A percentile compares a stretch with the other conserved stretches of the same genome.
Evolutionary conservation across 2,113 vertebrate genomes (phyloP).

Genomic region (Zeus faber): DNA sequence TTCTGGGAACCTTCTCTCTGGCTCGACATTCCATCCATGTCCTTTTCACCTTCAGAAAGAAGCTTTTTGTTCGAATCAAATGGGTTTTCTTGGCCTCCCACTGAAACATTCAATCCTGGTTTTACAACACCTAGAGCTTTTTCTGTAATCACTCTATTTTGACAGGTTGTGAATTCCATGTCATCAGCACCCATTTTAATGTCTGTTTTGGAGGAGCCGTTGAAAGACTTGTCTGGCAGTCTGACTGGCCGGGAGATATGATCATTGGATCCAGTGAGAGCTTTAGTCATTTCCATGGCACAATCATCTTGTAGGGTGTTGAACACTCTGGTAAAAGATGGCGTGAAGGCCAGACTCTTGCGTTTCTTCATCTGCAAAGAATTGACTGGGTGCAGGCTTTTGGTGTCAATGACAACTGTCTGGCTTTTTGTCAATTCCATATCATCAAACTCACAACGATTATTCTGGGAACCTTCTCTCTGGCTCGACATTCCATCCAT

Average conservation of each 20-base stretch:
- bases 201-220: neutral
- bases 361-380: neutral
- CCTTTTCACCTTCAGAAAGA: slow-evolving; percentile 32
- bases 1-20: neutral
- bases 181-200: neutral
- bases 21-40: slow-evolving; percentile 37
- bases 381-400: neutral
- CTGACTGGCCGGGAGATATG: too few species aligned
- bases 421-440: slow-evolving; percentile 37
- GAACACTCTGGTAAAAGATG: slow-evolving; percentile 30
- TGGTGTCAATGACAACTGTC: slow-evolving; percentile 25
- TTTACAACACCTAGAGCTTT: slow-evolving; percentile 4
- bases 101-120: neutral
- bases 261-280: slow-evolving; percentile 12
- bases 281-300: slow-evolving; percentile 52
- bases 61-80: slow-evolving; percentile 34
- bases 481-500: neutral
- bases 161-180: slow-evolving; percentile 13
- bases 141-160: slow-evolving; percentile 10
- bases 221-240: neutral
- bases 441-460: neutral
- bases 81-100: slow-evolving; percentile 22
- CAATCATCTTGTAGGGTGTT: slow-evolving; percentile 36
- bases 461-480: too few species aligned
- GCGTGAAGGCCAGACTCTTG: slow-evolving; percentile 30